phyloP scores from a whole-genome alignment of 2,113 vertebrate species.

The Planiliza haematocheilus region DNA sequence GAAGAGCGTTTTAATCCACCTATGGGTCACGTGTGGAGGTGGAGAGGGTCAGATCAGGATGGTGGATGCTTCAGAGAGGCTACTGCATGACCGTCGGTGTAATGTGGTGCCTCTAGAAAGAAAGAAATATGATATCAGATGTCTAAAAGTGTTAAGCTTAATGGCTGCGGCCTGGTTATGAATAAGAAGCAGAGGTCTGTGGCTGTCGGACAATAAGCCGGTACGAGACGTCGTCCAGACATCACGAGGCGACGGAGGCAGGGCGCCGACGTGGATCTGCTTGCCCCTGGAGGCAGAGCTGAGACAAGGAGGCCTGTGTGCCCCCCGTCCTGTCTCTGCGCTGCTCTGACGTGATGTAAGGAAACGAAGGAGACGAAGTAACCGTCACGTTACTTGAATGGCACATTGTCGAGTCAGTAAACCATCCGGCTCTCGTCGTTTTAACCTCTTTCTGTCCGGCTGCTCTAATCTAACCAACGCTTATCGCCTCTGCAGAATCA shows the following conservation, averaged over 20 bases:
- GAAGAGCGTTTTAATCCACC: constrained; percentile 45
- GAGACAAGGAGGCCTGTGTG: constrained; percentile 61
- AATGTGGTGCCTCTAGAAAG: too few species aligned
- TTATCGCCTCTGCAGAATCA: constrained; percentile 32
- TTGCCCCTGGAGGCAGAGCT: constrained; percentile 27
- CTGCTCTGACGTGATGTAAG: constrained; percentile 47
- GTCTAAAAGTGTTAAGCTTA: too few species aligned
- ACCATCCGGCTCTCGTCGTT: too few species aligned
- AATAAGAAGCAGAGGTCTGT: constrained; percentile 39
- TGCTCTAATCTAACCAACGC: too few species aligned
- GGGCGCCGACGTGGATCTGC: not conserved
- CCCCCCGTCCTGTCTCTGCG: constrained; percentile 39
- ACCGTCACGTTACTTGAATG: too few species aligned
- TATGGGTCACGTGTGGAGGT: constrained; percentile 41
- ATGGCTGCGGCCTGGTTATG: too few species aligned
- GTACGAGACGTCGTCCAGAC: constrained; percentile 39
- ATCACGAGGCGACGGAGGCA: constrained; percentile 24
- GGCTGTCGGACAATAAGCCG: constrained; percentile 58
- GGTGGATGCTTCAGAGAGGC: too few species aligned
- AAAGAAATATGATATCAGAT: too few species aligned
- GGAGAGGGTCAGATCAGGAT: constrained; percentile 21
- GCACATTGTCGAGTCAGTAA: not conserved
- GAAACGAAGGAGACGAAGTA: constrained; percentile 6
- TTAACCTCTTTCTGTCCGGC: too few species aligned
- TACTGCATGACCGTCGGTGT: too few species aligned